Evolutionary conservation across 2,888 invertebrate genomes (phyloP).

Genomic region (Gymnocheta viridis): DNA sequence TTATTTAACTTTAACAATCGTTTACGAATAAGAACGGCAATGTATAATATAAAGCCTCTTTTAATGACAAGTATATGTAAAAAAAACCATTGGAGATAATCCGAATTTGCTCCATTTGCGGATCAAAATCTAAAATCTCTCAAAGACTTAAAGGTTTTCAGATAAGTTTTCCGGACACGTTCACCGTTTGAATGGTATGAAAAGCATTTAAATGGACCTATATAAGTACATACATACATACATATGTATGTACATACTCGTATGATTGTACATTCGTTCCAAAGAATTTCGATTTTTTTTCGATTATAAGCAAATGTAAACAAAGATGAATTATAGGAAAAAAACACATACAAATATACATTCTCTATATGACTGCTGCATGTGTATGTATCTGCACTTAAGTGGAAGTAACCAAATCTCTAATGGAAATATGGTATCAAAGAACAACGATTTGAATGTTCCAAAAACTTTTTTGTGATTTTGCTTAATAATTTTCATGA

Average conservation of each 20-base stretch:
- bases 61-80: too few relatives aligned
- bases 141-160: too few relatives aligned
- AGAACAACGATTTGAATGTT: neutral
- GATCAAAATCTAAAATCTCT: too few relatives aligned
- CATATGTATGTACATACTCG: neutral
- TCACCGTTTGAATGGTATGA: too few relatives aligned
- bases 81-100: too few relatives aligned
- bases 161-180: too few relatives aligned
- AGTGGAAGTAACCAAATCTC: constrained; percentile 51
- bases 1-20: too few relatives aligned
- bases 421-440: constrained; percentile 30
- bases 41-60: too few relatives aligned
- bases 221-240: neutral
- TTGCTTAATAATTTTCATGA: constrained; percentile 12
- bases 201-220: neutral
- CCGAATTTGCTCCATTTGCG: too few relatives aligned
- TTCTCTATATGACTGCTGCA: neutral
- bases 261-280: neutral
- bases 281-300: neutral
- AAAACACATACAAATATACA: neutral
- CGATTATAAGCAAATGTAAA: neutral
- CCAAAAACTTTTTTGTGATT: neutral
- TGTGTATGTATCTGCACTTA: neutral
- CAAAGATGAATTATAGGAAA: neutral
- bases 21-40: too few relatives aligned